Percentiles rank a stretch among this genome's conserved stretches.
Evolutionary conservation across 2,797 vertebrate species (phyloP).

Genomic region (Sebastolobus alascanus): DNA sequence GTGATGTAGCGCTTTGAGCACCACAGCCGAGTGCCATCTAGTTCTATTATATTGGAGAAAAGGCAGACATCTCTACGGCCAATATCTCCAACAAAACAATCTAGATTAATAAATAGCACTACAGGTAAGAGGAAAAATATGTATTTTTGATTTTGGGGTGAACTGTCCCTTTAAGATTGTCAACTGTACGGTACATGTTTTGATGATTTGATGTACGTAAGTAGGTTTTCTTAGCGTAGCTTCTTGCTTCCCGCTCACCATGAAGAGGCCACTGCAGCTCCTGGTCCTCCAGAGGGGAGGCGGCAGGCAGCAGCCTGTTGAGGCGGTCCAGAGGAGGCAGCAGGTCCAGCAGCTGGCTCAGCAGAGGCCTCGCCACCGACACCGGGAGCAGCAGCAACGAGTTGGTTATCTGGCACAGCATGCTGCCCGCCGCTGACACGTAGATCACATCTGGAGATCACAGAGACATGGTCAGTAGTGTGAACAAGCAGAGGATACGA

Average conservation of each 20-base stretch:
- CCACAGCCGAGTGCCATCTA: no score
- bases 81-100: no score
- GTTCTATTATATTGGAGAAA: no score
- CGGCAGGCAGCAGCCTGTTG: constrained; percentile 94
- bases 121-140: no score
- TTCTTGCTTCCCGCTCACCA: constrained; percentile 80
- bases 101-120: no score
- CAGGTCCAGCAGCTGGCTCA: constrained; percentile 94
- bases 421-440: constrained; percentile 96
- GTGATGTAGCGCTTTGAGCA: no score
- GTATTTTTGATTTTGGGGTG: no score
- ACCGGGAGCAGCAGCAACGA: constrained; percentile 93
- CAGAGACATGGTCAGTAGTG: background rate
- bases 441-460: constrained; percentile 91
- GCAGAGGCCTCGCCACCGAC: constrained; percentile 92
- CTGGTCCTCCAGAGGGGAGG: constrained; percentile 94
- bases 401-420: constrained; percentile 97
- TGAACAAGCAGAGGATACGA: background rate
- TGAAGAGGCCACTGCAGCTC: constrained; percentile 98
- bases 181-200: background rate
- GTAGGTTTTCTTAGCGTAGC: background rate
- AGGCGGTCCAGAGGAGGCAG: constrained; percentile 94
- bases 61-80: no score
- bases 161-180: no score
- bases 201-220: background rate